These are phyloP conservation scores for Ylistrum balloti DNA, from an alignment of 1,140 invertebrate genomes.

Conservation along the genomic window DNA sequence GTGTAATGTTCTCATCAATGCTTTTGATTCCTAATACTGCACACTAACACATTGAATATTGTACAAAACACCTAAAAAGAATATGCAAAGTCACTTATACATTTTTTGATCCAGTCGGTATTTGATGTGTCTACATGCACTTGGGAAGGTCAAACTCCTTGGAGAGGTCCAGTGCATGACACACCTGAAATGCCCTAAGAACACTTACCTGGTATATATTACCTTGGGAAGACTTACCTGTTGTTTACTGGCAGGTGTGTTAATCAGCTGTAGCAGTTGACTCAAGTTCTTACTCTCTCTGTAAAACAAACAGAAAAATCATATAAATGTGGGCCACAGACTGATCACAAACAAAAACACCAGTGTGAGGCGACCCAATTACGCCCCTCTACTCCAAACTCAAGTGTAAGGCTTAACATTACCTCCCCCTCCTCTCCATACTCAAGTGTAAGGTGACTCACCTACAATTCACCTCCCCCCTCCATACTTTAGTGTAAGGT, in stretches of 20 bases:
- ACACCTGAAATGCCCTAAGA: neutral
- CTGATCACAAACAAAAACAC: slow-evolving; percentile 2
- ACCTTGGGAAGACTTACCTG: slow-evolving; percentile 62
- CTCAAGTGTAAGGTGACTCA: too few relatives aligned
- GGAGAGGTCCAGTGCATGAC: too few relatives aligned
- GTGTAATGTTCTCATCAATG: too few relatives aligned
- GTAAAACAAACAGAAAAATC: slow-evolving; percentile 60
- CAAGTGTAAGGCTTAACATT: too few relatives aligned
- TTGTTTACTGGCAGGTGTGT: slow-evolving; percentile 71
- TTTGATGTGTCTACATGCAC: neutral
- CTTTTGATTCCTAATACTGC: too few relatives aligned
- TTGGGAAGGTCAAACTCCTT: neutral
- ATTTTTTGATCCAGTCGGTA: too few relatives aligned
- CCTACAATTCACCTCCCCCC: too few relatives aligned
- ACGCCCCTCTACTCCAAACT: neutral
- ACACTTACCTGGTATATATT: neutral
- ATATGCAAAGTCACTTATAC: too few relatives aligned
- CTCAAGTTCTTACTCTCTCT: slow-evolving; percentile 72
- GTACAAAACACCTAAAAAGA: too few relatives aligned
- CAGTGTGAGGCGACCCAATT: neutral
- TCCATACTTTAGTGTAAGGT: too few relatives aligned
- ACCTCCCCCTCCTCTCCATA: neutral
- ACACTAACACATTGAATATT: too few relatives aligned
- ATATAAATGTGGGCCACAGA: slow-evolving; percentile 23
- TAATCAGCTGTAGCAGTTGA: slow-evolving; percentile 69